Conservation (phyloP, 2,797 vertebrate species). For the Potorous gilbertii region DNA sequence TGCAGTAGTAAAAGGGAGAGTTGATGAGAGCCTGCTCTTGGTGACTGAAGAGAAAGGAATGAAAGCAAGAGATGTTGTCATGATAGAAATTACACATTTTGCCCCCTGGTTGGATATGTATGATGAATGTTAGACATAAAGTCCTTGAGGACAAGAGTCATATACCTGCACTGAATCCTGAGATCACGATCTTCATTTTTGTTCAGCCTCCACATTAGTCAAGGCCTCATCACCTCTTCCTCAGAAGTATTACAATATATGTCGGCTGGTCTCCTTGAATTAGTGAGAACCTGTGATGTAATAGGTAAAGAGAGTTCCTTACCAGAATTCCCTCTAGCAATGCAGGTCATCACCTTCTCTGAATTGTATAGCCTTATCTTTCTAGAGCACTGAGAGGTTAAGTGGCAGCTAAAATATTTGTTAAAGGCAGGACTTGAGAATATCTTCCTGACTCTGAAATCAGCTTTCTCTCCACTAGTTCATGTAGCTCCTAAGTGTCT, state of each 20-base stretch:
- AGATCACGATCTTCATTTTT: background rate
- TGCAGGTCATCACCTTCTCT: background rate
- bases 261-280: background rate
- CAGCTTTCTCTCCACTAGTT: background rate
- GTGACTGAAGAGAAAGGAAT: background rate
- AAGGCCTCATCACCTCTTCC: background rate
- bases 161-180: background rate
- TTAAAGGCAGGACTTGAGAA: background rate
- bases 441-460: background rate
- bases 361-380: background rate
- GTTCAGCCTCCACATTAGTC: background rate
- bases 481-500: background rate
- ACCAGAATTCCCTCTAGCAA: background rate
- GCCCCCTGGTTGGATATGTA: background rate
- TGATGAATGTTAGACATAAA: background rate
- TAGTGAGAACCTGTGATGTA: background rate
- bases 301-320: background rate
- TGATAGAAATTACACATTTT: background rate
- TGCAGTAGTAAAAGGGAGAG: background rate
- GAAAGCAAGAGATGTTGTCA: background rate
- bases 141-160: background rate
- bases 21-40: background rate
- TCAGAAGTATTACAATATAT: background rate
- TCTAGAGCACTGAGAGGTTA: background rate
- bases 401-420: background rate